Evolutionary conservation across 2,113 vertebrate species (phyloP).

Genomic region (Amphilophus citrinellus): DNA sequence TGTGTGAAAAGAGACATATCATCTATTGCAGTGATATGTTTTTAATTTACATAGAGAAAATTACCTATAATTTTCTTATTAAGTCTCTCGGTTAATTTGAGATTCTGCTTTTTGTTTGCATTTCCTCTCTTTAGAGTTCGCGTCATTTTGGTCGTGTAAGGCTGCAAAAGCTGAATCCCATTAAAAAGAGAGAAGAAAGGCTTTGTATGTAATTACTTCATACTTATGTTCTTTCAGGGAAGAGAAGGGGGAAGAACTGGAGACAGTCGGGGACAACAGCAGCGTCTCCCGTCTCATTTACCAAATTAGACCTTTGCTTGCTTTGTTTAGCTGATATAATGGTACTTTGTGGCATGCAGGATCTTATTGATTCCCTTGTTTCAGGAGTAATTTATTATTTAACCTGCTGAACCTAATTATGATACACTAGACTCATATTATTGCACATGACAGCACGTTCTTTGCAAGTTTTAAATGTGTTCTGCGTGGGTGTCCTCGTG

Average conservation of each 20-base stretch:
- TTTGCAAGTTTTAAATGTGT: not conserved
- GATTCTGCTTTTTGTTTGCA: constrained; percentile 26
- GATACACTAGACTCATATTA: constrained; percentile 44
- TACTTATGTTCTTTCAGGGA: constrained; percentile 12
- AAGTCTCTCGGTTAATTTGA: constrained; percentile 14
- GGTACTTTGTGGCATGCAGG: constrained; percentile 25
- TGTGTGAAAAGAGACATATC: constrained; percentile 34
- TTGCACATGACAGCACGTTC: constrained; percentile 36
- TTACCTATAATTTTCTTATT: constrained; percentile 21
- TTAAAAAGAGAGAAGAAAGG: constrained; percentile 26
- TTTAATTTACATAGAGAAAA: constrained; percentile 26
- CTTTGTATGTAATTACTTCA: constrained; percentile 37
- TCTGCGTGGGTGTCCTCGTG: constrained; percentile 1
- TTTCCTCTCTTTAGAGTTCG: constrained; percentile 9
- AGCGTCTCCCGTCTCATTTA: constrained; percentile 54
- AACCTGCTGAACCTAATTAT: constrained; percentile 67
- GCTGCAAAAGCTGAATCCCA: constrained; percentile 15
- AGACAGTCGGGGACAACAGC: constrained; percentile 30
- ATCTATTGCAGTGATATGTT: not conserved
- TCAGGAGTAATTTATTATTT: constrained; percentile 53
- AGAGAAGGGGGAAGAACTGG: not conserved
- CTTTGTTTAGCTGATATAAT: constrained; percentile 28
- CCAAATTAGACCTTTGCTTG: constrained; percentile 52
- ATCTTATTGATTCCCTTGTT: constrained; percentile 47
- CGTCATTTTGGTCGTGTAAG: not conserved